Conservation (phyloP, 2,113 vertebrate genomes). For the Malurus elegans region DNA sequence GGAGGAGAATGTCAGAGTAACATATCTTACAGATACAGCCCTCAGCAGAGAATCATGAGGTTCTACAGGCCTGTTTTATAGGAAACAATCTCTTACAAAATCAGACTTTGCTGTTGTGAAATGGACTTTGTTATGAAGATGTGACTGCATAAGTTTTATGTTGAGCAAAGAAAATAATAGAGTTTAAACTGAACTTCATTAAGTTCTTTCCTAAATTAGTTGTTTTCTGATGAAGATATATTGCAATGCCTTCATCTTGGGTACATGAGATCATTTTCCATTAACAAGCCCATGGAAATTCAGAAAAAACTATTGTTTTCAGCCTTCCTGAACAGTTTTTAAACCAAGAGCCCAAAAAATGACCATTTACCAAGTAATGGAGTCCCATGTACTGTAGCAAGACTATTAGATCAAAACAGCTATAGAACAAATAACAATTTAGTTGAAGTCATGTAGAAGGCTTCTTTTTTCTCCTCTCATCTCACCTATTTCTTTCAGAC, state of each 20-base stretch:
- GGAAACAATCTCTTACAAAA: background rate
- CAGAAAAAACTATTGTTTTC: background rate
- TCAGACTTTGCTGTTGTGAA: background rate
- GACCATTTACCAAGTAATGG: background rate
- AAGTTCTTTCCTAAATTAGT: background rate
- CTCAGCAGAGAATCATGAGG: background rate
- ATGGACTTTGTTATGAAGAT: background rate
- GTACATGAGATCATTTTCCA: background rate
- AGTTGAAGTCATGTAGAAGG: background rate
- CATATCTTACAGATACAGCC: fast-evolving
- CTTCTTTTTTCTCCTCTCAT: background rate
- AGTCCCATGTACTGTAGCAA: background rate
- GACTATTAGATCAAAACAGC: background rate
- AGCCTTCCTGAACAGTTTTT: background rate
- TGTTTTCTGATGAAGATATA: background rate
- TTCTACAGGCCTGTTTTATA: background rate
- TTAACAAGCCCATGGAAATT: background rate
- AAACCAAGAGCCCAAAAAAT: background rate
- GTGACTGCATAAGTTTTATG: background rate
- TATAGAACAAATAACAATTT: background rate
- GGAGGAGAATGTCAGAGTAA: background rate
- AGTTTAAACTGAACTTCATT: background rate
- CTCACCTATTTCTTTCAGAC: background rate
- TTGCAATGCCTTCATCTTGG: background rate
- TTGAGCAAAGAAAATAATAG: background rate